A percentile compares a stretch with the other conserved stretches of the same genome.
These are phyloP conservation scores for Ctena decussata DNA, from an alignment of 2,888 invertebrate species.

Conservation along the genomic window DNA sequence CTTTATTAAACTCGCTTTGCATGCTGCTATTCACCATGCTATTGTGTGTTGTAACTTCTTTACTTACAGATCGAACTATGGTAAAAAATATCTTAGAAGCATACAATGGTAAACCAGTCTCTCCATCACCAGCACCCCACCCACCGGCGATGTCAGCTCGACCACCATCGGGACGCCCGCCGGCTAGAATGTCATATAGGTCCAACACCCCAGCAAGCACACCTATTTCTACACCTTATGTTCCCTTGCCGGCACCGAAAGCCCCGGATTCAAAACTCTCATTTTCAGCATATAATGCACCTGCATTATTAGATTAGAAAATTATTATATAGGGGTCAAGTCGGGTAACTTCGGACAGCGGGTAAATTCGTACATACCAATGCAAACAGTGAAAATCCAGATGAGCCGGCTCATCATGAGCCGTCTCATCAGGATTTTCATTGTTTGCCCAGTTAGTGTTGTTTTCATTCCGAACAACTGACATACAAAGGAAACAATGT, in stretches of 20 bases:
- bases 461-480: no score
- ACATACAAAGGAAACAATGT: no score
- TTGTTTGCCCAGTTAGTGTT: no score
- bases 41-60: conserved; percentile 13
- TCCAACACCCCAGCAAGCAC: conserved; percentile 54
- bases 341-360: no score
- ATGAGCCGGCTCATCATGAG: no score
- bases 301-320: not conserved
- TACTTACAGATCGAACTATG: conserved; percentile 61
- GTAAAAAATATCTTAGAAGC: conserved; percentile 54
- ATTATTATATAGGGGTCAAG: no score
- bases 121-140: conserved; percentile 38
- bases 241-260: conserved; percentile 56
- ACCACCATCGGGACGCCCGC: conserved; percentile 36
- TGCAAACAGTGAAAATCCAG: no score
- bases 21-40: not conserved
- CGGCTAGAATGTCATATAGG: conserved; percentile 30
- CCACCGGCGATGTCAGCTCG: conserved; percentile 2
- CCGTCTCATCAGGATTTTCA: no score
- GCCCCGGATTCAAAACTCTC: not conserved
- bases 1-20: no score
- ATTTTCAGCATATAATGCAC: not conserved
- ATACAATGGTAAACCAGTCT: conserved; percentile 45
- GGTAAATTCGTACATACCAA: no score
- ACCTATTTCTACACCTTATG: conserved; percentile 57